Base-by-base conservation (phyloP, 2,113 vertebrate species). In the Bubo bubo region DNA sequence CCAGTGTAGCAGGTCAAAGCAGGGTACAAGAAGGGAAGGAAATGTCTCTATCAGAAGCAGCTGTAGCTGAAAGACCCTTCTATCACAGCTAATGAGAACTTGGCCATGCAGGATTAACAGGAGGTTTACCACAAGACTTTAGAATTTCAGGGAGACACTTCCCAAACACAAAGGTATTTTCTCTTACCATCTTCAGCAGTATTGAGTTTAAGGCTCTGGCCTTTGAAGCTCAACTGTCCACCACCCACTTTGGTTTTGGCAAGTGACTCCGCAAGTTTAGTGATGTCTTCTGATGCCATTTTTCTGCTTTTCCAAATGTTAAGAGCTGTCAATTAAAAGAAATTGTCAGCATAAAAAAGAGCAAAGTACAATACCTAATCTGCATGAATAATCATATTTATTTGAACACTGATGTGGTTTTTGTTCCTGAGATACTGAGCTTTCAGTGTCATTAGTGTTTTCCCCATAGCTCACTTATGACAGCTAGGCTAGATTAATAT, bases 231-330 rank as follows among this genome's bases (percentile, higher is more conserved):
- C 95, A 99, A 96, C 95, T 99, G 99, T 92, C 98, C 98, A 4
- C 98, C 99, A 2, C 98, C 98, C 47, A 99, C 99, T 95, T 98
- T 98, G n/a, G 99, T 98, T 97, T 98, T 99, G 94, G 99, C 99
- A 96, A 99, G 98, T 3, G 99, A 99, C 88, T 99, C 99, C 0
- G 98, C 99, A 91, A 99, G 97, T 93, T 99, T 98, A 17, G 98
- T 95, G 77, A 99, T 99, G 94, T 99, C 98, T 94, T 99, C 99
- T 19, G 99, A 98, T n/a, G 99, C 99, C 99, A 99, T 99, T 32
- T 95, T 90, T 35, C 41, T 10, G 34, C n/a, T 70, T 59, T 35
- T 41, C 43, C 68, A 49, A 72, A 73, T 63, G 86, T 80, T 73
- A 56, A 67, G 41, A 71, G 35, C 91, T 94, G 86, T 37, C 43